Evolutionary conservation across 2,113 vertebrate species (phyloP), one percentile per base, ranked within the genome.

Genomic region (Apodemus sylvaticus): DNA sequence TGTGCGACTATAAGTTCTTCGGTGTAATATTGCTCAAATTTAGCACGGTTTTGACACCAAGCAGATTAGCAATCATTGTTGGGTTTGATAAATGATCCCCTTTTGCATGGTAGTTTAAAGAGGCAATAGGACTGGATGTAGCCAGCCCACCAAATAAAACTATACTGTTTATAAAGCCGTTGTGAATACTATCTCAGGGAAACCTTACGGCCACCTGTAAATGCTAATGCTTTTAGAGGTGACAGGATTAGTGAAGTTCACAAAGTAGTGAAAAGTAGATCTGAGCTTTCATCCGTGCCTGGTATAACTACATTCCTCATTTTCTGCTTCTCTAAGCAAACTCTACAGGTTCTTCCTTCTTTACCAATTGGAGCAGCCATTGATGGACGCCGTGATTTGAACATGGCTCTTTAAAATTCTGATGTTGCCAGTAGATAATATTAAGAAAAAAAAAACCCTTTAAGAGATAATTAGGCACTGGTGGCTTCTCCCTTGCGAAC

Each of bases 61-160:
- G 55, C 70, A 95, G 53, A 89, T 91, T 73, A 95, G 34, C 82
- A 86, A 24, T 93, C 87, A 95, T 85, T 71, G 31, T 66, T 73
- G 24, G 20, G 12, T 86, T 92, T 93, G 89, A 88, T 60, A 81
- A 92, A 94, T 91, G 22, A 71, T 90, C 94, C 74, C 24, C 29
- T 92, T 90, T 90, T 91, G 20, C 29, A 11, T 22, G 53, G 42
- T 31, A 48, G 53, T 86, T 91, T 91, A 55, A 97, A 89, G 51
- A 90, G 93, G 87, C 22, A 73, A 58, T 55, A 73, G 10, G 64
- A 45, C 31, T 81, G 55, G 20, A 87, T 60, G 45, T 62, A 77
- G 39, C 55, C 77, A 4, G 39, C 42, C 39, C 3, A 66, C 60
- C 70, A 58, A 34, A 31, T 64, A 62, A 76, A 90, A 85, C 87